A percentile compares a stretch with the other conserved stretches of the same genome.
phyloP scores from a whole-genome alignment of 2,113 vertebrate species.

The Telmatochromis sp. region DNA sequence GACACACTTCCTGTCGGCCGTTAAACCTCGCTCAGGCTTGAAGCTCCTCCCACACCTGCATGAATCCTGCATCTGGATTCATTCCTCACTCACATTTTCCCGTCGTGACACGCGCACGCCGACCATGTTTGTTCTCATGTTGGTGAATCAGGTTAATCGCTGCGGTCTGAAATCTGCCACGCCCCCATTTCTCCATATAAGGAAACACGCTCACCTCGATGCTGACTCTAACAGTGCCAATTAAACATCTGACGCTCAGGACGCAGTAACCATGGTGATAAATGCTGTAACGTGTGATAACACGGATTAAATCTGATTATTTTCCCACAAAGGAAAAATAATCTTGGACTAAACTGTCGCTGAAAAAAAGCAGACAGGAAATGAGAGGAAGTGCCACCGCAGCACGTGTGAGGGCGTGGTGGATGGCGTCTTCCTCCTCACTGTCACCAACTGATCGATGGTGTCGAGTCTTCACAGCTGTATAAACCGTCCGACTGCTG shows the following conservation, averaged over 20 bases:
- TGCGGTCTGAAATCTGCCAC: background rate
- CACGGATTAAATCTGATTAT: background rate
- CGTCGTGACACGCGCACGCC: background rate
- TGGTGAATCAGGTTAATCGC: background rate
- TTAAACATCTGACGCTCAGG: background rate
- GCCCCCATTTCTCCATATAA: background rate
- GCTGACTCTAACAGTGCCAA: accelerated
- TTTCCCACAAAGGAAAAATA: background rate
- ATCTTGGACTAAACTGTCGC: background rate
- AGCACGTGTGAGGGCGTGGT: background rate
- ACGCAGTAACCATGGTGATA: background rate
- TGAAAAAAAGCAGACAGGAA: background rate
- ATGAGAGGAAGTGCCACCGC: background rate
- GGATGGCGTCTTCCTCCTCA: background rate
- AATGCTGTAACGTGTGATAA: background rate
- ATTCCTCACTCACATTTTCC: background rate
- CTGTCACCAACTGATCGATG: accelerated
- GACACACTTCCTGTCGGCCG: background rate
- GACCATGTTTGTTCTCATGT: background rate
- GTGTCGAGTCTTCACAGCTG: background rate
- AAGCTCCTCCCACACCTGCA: background rate
- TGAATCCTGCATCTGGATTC: background rate
- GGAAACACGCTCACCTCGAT: background rate
- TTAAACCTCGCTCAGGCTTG: background rate
- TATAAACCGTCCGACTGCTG: background rate